These are phyloP conservation scores for Brachymystax lenok DNA, from an alignment of 2,797 vertebrate species.

Conservation along the genomic window DNA sequence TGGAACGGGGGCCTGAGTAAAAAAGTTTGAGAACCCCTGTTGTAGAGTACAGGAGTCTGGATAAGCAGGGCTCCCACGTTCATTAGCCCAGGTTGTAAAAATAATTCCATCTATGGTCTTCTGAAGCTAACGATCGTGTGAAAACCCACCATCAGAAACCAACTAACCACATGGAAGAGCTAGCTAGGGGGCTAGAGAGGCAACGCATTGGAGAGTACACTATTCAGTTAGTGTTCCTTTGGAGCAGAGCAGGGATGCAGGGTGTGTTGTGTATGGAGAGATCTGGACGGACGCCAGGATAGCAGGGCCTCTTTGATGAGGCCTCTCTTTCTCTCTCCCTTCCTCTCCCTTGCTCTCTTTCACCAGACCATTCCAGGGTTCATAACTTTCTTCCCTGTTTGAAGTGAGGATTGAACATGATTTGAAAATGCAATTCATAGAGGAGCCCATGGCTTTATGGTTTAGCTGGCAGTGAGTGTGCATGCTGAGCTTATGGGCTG, in stretches of 20 bases:
- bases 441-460: neutral
- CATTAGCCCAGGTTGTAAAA: constrained; percentile 17
- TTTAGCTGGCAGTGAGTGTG: neutral
- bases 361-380: neutral
- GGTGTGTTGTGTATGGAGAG: neutral
- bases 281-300: constrained; percentile 6
- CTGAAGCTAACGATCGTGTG: constrained; percentile 5
- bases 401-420: neutral
- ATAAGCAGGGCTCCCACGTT: neutral
- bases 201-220: constrained; percentile 1
- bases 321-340: neutral
- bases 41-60: neutral
- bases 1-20: too few relatives aligned
- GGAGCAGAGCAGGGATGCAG: neutral
- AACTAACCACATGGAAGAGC: constrained; percentile 10
- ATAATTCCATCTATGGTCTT: neutral
- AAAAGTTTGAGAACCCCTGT: too few relatives aligned
- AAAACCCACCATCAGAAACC: constrained; percentile 1
- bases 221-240: constrained; percentile 1
- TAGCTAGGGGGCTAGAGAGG: neutral
- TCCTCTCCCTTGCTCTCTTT: neutral
- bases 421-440: neutral
- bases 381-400: neutral
- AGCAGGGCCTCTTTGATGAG: constrained; percentile 19
- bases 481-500: neutral